Percentiles rank a stretch among this genome's conserved stretches.
phyloP scores from a whole-genome alignment of 2,888 invertebrate genomes.

The Chloromyia formosa region DNA sequence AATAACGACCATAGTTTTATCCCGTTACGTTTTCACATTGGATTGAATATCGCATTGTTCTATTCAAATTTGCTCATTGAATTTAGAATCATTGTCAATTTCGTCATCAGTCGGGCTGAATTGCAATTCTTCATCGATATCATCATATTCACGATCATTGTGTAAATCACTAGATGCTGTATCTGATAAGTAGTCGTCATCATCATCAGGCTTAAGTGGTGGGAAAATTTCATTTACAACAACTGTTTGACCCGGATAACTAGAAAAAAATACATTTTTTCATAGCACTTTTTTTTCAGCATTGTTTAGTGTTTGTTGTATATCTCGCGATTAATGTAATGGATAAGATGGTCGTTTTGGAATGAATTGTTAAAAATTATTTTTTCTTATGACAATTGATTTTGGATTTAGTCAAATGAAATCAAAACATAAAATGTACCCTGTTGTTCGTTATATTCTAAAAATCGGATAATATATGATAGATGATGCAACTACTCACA shows the following conservation, averaged over 20 bases:
- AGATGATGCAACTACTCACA: no score
- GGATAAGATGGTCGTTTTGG: no score
- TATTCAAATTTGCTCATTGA: background rate
- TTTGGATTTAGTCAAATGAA: no score
- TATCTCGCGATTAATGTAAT: no score
- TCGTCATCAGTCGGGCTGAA: conserved; percentile 59
- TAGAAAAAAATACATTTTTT: conserved; percentile 70
- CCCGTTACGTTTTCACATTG: conserved; percentile 18
- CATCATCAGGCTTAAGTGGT: conserved; percentile 66
- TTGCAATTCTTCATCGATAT: conserved; percentile 59
- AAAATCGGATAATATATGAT: no score
- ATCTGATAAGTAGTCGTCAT: conserved; percentile 53
- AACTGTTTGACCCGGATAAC: conserved; percentile 91
- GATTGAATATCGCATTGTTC: background rate
- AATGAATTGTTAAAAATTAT: no score
- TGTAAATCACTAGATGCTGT: conserved; percentile 53
- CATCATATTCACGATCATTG: conserved; percentile 56
- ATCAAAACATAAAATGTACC: no score
- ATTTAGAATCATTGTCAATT: background rate
- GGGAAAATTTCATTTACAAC: conserved; percentile 94
- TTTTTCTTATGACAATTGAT: no score
- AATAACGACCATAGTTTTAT: conserved; percentile 14
- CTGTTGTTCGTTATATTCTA: no score
- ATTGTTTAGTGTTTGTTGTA: no score
- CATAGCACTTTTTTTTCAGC: no score